Evolutionary conservation across 2,888 invertebrate genomes (phyloP).

Genomic region (Shargacucullia verbasci): DNA sequence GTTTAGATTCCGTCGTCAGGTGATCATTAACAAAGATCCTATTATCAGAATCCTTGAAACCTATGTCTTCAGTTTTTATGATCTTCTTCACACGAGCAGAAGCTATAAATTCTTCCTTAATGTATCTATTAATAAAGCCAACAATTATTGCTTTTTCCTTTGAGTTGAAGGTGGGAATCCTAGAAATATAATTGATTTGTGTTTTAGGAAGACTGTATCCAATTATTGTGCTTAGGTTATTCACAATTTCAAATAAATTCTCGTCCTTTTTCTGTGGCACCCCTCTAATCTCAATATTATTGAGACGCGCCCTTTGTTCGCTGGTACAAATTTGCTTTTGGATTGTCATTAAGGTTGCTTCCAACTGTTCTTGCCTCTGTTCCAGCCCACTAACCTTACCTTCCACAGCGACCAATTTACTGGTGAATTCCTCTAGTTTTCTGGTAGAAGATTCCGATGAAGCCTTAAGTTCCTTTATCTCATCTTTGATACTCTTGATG

Average conservation of each 20-base stretch:
- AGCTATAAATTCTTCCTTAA: background rate
- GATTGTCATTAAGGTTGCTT: too few species aligned
- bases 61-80: background rate
- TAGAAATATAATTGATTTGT: background rate
- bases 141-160: background rate
- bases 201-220: background rate
- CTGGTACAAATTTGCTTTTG: too few species aligned
- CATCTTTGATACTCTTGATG: too few species aligned
- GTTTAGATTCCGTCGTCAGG: background rate
- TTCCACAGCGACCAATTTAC: too few species aligned
- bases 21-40: background rate
- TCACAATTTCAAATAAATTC: background rate
- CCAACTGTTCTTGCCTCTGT: too few species aligned
- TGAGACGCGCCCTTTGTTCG: background rate
- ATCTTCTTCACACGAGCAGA: background rate
- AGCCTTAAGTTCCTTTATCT: too few species aligned
- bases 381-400: too few species aligned
- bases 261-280: background rate
- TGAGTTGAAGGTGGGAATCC: background rate
- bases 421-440: too few species aligned
- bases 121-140: background rate
- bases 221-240: background rate
- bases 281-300: background rate
- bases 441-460: too few species aligned
- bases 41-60: background rate